Percentiles rank a stretch among this genome's conserved stretches.
phyloP scores from a whole-genome alignment of 2,797 vertebrate genomes.

The Calcarius lapponicus region DNA sequence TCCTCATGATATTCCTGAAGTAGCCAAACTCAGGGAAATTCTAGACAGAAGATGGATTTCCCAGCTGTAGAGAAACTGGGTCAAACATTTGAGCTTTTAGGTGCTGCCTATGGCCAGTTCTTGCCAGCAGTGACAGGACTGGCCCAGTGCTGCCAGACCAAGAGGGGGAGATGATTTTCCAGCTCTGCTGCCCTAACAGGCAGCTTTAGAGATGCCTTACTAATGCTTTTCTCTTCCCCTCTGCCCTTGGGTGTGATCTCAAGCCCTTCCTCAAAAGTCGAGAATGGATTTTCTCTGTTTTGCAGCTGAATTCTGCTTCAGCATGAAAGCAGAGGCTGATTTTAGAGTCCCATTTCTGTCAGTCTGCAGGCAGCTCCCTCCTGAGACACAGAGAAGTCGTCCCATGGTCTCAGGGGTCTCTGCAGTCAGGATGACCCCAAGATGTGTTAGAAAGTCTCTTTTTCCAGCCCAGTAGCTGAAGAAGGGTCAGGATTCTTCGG shows the following conservation, averaged over 20 bases:
- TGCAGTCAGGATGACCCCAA: too few species aligned
- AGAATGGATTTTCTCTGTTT: background rate
- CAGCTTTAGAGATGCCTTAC: background rate
- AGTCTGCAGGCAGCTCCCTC: background rate
- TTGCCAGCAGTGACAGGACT: background rate
- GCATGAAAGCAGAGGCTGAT: background rate
- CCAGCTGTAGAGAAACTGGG: slow-evolving; percentile 41
- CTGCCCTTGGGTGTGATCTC: background rate
- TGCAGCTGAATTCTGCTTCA: background rate
- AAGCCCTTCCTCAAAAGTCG: background rate
- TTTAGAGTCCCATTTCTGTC: background rate
- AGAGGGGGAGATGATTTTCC: background rate
- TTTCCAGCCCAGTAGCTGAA: too few species aligned
- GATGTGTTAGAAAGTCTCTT: too few species aligned
- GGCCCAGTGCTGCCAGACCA: background rate
- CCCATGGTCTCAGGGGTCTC: background rate
- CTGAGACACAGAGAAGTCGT: background rate
- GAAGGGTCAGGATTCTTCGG: too few species aligned
- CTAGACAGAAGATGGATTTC: slow-evolving; percentile 48
- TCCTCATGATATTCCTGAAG: slow-evolving; percentile 17
- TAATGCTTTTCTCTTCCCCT: background rate
- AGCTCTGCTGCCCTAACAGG: background rate
- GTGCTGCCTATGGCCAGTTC: fast-evolving
- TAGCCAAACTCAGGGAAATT: slow-evolving; percentile 35
- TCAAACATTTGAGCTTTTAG: background rate